Percentiles rank a stretch among this genome's conserved stretches.
phyloP scores from a whole-genome alignment of 1,140 invertebrate species.

The Aplysia californica region DNA sequence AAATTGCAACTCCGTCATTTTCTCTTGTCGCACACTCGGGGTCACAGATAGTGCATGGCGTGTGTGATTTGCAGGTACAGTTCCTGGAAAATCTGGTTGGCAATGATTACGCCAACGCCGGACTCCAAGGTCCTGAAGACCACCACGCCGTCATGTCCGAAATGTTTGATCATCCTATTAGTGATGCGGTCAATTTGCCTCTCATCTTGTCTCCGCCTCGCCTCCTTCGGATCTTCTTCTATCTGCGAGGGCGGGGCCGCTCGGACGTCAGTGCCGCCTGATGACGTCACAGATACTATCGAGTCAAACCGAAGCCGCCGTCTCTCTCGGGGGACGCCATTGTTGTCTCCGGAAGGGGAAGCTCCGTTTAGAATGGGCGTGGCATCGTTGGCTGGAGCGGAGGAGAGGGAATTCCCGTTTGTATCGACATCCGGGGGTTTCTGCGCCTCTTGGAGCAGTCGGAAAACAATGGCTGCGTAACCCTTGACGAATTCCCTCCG shows the following conservation, averaged over 20 bases:
- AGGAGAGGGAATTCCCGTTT: too few relatives aligned
- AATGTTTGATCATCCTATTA: background rate
- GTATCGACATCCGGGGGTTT: too few relatives aligned
- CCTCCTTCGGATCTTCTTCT: too few relatives aligned
- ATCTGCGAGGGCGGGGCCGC: background rate
- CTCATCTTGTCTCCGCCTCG: too few relatives aligned
- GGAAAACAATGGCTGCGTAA: constrained; percentile 41
- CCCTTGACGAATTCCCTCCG: constrained; percentile 55
- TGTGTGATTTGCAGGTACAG: background rate
- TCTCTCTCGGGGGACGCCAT: background rate
- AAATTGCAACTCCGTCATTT: too few relatives aligned
- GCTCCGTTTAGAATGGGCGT: background rate
- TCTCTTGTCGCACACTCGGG: background rate
- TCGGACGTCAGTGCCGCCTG: background rate
- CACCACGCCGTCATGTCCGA: constrained; percentile 7
- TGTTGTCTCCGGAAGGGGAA: background rate
- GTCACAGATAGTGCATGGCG: background rate
- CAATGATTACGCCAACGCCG: constrained; percentile 5
- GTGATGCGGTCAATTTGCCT: background rate
- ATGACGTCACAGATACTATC: background rate
- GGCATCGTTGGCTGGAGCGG: background rate
- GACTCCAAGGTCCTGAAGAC: background rate
- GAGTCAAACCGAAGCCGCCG: background rate
- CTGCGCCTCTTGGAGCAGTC: background rate
- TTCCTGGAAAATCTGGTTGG: constrained; percentile 2